These are phyloP conservation scores for Diloba caeruleocephala DNA, from an alignment of 2,888 invertebrate species.

Conservation along the genomic window DNA sequence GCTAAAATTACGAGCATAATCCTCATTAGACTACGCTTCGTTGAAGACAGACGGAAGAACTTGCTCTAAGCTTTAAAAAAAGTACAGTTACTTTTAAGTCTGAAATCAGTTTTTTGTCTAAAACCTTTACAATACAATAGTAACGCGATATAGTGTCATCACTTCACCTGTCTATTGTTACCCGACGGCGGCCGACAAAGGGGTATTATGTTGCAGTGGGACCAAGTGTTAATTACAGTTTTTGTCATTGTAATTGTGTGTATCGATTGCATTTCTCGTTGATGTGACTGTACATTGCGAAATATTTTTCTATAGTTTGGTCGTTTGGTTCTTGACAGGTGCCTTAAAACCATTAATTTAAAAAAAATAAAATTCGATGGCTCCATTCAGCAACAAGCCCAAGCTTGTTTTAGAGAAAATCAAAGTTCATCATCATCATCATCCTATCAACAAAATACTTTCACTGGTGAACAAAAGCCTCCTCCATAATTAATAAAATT, in stretches of 20 bases:
- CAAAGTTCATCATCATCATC: too few species aligned
- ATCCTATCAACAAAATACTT: too few species aligned
- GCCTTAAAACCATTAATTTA: too few species aligned
- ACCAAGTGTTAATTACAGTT: conserved; percentile 45
- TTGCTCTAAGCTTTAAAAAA: conserved; percentile 15
- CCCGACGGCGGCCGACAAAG: conserved; percentile 46
- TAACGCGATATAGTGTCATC: conserved; percentile 41
- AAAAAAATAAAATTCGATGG: too few species aligned
- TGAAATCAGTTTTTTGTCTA: conserved; percentile 26
- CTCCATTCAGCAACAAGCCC: too few species aligned
- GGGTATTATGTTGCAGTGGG: conserved; percentile 42
- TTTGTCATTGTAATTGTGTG: conserved; percentile 40
- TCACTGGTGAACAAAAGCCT: too few species aligned
- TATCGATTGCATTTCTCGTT: conserved; percentile 45
- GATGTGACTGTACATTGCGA: conserved; percentile 19
- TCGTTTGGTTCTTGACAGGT: too few species aligned
- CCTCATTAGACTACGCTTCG: neutral
- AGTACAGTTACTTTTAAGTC: conserved; percentile 18
- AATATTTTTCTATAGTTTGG: conserved; percentile 5
- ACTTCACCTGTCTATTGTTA: conserved; percentile 43
- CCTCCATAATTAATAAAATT: too few species aligned
- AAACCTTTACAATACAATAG: conserved; percentile 39
- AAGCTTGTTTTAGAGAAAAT: too few species aligned
- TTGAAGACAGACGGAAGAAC: conserved; percentile 14
- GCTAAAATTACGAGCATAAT: too few species aligned